phyloP scores from a whole-genome alignment of 2,888 invertebrate species.

The Seira sanloemensis region DNA sequence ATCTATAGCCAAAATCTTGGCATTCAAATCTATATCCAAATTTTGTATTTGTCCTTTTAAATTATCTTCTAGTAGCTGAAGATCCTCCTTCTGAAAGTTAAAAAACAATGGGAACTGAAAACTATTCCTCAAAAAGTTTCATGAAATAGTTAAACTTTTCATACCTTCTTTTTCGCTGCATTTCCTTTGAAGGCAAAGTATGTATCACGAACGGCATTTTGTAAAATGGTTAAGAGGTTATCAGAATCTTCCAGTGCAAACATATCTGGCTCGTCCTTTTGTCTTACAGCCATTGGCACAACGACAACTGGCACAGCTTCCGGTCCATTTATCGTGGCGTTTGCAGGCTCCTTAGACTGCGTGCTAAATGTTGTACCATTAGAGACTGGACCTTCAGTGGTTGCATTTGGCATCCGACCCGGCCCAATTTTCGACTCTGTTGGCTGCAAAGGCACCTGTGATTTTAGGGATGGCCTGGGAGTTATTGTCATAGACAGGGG shows the following conservation, averaged over 20 bases:
- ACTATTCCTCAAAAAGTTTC: too few species aligned
- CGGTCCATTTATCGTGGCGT: too few species aligned
- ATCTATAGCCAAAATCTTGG: slow-evolving; percentile 60
- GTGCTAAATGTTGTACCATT: too few species aligned
- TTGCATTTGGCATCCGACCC: neutral
- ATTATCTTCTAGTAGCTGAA: slow-evolving; percentile 51
- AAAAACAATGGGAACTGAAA: too few species aligned
- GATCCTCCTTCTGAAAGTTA: slow-evolving; percentile 53
- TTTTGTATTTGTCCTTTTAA: slow-evolving; percentile 55
- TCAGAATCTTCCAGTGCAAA: slow-evolving; percentile 33
- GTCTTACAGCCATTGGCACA: slow-evolving; percentile 18
- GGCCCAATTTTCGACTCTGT: neutral
- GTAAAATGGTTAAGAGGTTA: slow-evolving; percentile 49
- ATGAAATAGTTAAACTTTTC: too few species aligned
- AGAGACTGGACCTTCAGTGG: neutral
- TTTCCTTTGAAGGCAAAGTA: slow-evolving; percentile 53
- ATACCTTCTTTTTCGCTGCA: slow-evolving; percentile 42
- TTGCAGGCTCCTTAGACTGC: too few species aligned
- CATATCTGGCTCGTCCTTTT: slow-evolving; percentile 43
- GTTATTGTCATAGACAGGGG: neutral
- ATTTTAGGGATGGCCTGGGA: neutral
- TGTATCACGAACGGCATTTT: slow-evolving; percentile 54
- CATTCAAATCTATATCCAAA: slow-evolving; percentile 64
- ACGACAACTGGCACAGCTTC: too few species aligned
- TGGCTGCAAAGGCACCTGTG: neutral